Base-by-base conservation (phyloP, 2,797 vertebrate genomes). In the Novumbra hubbsi region DNA sequence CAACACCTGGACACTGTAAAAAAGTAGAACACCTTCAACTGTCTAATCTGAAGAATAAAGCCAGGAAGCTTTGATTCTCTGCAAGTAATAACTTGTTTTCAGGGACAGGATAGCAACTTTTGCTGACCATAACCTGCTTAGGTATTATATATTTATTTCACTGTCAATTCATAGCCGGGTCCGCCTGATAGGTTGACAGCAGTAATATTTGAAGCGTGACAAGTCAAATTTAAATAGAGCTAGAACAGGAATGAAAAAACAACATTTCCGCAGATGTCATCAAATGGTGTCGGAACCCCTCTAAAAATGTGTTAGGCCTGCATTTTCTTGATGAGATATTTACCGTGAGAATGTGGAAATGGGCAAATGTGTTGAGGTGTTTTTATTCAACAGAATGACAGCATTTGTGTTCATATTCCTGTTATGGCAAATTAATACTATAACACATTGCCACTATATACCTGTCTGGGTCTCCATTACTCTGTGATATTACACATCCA, bases 191-290 rank as follows among this genome's bases (percentile, higher is more conserved):
- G 85, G 87, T 88, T 90, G 90, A 91, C 91, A 90, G 88, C 77
- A 68, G 74, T 76, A 84, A 77, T 79, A 92, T 92, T 91, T 85
- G 73, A 84, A 87, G 79, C 76, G 73, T 86, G 87, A 90, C 88
- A 85, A 81, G 80, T 89, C 87, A 89, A 83, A 90, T 90, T 90
- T 91, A 86, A 86, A 91, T 84, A 86, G 84, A 87, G 86, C 77
- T 73, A 72, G 80, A 55, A 28, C 38, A 38, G 79, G 34, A 84
- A 80, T 76, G 82, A 28, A 82, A 84, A 82, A 81, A 81, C 73
- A 71, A 68, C 75, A 73, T 81, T 75, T 83, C 75, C 79, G 78
- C 78, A 86, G 77, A 86, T 86, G 79, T 84, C 86, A 89, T 88
- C 78, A 8, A 75, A 74, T 78, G 78, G 79, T 90, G 88, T 91